Evolutionary conservation across 2,888 invertebrate species (phyloP).

Genomic region (Clitarchus hookeri): DNA sequence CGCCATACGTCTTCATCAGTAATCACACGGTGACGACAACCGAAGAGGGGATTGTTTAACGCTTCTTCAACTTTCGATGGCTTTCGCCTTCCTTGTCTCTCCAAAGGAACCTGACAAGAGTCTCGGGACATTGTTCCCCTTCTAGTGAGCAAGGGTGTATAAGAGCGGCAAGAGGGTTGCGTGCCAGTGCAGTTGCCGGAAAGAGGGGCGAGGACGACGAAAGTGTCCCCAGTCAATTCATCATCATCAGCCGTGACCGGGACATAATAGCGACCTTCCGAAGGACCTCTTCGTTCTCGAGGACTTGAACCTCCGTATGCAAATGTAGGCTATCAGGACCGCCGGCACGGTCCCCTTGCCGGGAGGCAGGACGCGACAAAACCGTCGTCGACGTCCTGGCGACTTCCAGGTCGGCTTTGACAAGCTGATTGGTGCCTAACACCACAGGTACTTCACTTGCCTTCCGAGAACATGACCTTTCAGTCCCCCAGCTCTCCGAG

Average conservation of each 20-base stretch:
- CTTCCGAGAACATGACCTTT: background rate
- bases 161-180: background rate
- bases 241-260: conserved; percentile 14
- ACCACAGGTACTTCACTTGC: background rate
- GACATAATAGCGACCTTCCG: background rate
- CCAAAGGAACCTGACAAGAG: background rate
- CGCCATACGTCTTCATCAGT: background rate
- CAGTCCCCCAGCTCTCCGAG: no score
- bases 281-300: background rate
- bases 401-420: background rate
- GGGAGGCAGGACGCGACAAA: background rate
- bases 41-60: background rate
- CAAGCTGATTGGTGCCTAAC: background rate
- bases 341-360: background rate
- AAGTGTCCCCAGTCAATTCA: background rate
- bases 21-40: background rate
- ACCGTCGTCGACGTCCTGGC: background rate
- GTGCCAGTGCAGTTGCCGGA: background rate
- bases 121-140: background rate
- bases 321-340: background rate
- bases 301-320: background rate
- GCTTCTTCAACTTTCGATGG: background rate
- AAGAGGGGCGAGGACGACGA: background rate
- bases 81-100: background rate
- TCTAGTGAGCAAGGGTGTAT: background rate